phyloP scores from a whole-genome alignment of 1,140 invertebrate species.

The Pentalonia nigronervosa region DNA sequence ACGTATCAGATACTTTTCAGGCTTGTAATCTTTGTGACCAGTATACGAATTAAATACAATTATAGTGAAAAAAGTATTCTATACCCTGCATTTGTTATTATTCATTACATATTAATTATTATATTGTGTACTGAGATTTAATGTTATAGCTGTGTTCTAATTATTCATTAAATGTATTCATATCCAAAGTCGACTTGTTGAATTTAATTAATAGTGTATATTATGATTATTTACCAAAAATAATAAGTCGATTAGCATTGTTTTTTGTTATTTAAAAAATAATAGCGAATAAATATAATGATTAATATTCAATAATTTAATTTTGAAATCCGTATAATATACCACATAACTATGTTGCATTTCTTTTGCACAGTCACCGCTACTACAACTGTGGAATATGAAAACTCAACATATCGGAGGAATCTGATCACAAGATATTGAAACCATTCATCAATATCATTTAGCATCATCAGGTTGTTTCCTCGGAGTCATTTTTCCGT shows the following conservation, averaged over 20 bases:
- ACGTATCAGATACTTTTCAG: too few relatives aligned
- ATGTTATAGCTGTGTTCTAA: too few relatives aligned
- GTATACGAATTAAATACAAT: too few relatives aligned
- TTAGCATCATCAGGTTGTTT: background rate
- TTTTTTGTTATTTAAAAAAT: background rate
- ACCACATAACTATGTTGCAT: background rate
- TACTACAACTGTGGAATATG: background rate
- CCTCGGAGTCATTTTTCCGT: background rate
- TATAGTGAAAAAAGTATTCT: too few relatives aligned
- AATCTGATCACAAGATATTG: background rate
- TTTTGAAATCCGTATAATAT: background rate
- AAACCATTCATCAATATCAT: background rate
- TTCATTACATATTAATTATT: too few relatives aligned
- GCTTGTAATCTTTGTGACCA: too few relatives aligned
- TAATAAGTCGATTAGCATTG: background rate
- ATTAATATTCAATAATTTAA: background rate
- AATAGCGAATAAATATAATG: background rate
- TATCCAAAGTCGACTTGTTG: too few relatives aligned
- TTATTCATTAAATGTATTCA: too few relatives aligned
- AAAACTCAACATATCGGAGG: background rate
- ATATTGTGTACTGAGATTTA: too few relatives aligned
- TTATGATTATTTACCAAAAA: background rate
- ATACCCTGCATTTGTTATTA: too few relatives aligned
- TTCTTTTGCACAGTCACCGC: background rate
- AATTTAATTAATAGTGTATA: too few relatives aligned